phyloP scores from a whole-genome alignment of 2,888 invertebrate species.

The Eretmocerus hayati region DNA sequence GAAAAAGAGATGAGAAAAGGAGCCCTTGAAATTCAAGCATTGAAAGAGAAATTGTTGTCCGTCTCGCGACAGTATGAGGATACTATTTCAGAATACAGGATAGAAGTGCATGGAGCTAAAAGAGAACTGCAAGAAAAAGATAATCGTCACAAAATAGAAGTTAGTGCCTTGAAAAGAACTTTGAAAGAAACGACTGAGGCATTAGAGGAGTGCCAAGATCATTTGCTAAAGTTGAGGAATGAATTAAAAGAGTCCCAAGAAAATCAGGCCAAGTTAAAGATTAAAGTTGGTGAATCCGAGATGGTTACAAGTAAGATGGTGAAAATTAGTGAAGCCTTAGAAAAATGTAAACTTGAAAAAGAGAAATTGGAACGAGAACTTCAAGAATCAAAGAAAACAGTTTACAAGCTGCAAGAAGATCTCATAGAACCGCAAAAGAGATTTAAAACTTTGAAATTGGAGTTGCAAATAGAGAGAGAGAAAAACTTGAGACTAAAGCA shows the following conservation, averaged over 20 bases:
- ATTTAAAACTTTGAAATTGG: slow-evolving; percentile 34
- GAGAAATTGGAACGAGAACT: slow-evolving; percentile 34
- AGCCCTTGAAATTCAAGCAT: slow-evolving; percentile 24
- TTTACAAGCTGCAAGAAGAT: slow-evolving; percentile 34
- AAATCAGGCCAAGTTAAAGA: slow-evolving; percentile 27
- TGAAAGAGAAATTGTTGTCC: slow-evolving; percentile 31
- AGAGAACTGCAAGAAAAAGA: slow-evolving; percentile 35
- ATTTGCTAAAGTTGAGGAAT: slow-evolving; percentile 32
- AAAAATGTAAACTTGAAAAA: slow-evolving; percentile 34
- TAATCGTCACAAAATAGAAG: slow-evolving; percentile 32
- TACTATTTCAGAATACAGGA: slow-evolving; percentile 28
- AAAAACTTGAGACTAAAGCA: slow-evolving; percentile 29
- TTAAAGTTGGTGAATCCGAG: slow-evolving; percentile 30
- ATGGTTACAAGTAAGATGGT: neutral
- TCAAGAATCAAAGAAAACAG: slow-evolving; percentile 28
- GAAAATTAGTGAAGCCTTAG: slow-evolving; percentile 31
- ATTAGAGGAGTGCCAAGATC: slow-evolving; percentile 35
- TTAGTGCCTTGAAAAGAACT: slow-evolving; percentile 30
- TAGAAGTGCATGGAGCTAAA: slow-evolving; percentile 30
- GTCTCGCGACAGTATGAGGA: slow-evolving; percentile 34
- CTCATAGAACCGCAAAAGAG: slow-evolving; percentile 38
- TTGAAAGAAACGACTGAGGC: slow-evolving; percentile 35
- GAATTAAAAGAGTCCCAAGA: slow-evolving; percentile 31
- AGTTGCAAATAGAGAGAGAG: slow-evolving; percentile 35
- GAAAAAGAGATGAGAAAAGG: slow-evolving; percentile 33